Evolutionary conservation across 2,797 vertebrate species (phyloP).

Genomic region (Scomberomorus guttatus): DNA sequence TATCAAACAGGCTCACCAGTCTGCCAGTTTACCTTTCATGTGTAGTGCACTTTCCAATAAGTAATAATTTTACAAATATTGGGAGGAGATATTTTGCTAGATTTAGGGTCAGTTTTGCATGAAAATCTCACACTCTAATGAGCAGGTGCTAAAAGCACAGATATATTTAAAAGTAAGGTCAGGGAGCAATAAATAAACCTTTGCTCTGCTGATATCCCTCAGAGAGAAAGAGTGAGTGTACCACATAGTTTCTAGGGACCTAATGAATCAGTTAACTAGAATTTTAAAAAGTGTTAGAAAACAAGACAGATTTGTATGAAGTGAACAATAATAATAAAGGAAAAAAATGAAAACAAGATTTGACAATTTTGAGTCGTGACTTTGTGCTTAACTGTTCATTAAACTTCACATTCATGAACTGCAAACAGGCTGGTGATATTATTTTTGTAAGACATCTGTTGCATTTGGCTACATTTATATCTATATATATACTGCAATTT

Average conservation of each 20-base stretch:
- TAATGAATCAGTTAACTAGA: not conserved
- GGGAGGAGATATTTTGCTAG: not conserved
- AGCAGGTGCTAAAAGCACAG: not conserved
- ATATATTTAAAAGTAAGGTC: not conserved
- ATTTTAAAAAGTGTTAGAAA: not conserved
- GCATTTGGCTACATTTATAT: too few species aligned
- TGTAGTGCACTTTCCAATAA: not conserved
- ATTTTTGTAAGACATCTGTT: constrained; percentile 3
- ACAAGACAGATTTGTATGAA: not conserved
- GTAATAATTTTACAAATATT: not conserved
- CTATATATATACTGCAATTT: not conserved
- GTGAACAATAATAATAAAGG: not conserved
- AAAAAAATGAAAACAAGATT: too few species aligned
- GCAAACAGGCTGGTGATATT: not conserved
- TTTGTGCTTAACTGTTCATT: not conserved
- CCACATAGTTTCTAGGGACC: not conserved
- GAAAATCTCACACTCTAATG: not conserved
- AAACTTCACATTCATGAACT: not conserved
- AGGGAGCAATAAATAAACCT: not conserved
- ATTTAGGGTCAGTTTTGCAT: not conserved
- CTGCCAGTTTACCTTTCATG: not conserved
- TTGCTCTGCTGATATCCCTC: too few species aligned
- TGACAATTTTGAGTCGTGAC: not conserved
- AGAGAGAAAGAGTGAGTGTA: too few species aligned
- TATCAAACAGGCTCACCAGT: not conserved